phyloP scores from a whole-genome alignment of 2,888 invertebrate genomes.

The Andrena chrysosceles region DNA sequence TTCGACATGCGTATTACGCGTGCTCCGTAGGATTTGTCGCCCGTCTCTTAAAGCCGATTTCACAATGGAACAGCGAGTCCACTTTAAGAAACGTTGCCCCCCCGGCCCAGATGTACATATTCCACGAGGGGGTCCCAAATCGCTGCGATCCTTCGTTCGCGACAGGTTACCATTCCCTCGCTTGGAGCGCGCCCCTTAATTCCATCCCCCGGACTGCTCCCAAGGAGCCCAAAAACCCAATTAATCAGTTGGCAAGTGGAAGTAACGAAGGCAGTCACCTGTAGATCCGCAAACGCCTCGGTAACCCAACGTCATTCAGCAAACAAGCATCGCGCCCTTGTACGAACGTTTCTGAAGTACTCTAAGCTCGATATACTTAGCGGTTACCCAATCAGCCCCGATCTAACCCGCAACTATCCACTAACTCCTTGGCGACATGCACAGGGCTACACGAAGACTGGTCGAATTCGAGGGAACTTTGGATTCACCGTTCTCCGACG shows the following conservation, averaged over 20 bases:
- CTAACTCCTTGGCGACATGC: conserved; percentile 71
- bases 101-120: neutral
- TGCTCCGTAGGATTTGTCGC: conserved; percentile 64
- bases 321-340: conserved; percentile 70
- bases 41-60: conserved; percentile 48
- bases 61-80: conserved; percentile 28
- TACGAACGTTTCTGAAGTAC: conserved; percentile 71
- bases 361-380: conserved; percentile 77
- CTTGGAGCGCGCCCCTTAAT: neutral
- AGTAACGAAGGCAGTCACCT: conserved; percentile 46
- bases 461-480: conserved; percentile 55
- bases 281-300: conserved; percentile 57
- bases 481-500: conserved; percentile 49
- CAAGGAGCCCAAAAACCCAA: conserved; percentile 30
- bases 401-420: conserved; percentile 73
- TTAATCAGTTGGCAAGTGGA: conserved; percentile 20
- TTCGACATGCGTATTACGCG: conserved; percentile 67
- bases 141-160: neutral
- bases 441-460: conserved; percentile 41
- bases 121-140: neutral
- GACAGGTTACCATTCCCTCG: conserved; percentile 12
- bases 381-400: conserved; percentile 76
- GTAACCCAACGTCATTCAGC: conserved; percentile 61
- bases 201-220: neutral
- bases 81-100: conserved; percentile 17